Evolutionary conservation across 2,888 invertebrate genomes (phyloP), one percentile per base, ranked within the genome.

Genomic region (Ischnura elegans): DNA sequence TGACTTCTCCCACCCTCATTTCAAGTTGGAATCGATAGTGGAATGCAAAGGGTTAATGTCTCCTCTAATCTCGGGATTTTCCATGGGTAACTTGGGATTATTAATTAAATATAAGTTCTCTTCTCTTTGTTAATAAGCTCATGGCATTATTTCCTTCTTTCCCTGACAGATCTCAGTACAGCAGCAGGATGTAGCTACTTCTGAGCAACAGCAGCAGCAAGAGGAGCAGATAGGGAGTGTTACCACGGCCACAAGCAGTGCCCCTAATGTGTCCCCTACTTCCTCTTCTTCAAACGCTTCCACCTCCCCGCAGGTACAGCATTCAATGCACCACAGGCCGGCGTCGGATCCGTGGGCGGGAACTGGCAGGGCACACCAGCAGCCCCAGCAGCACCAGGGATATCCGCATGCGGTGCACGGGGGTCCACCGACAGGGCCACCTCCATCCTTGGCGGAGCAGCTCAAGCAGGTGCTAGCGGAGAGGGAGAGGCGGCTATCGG

Each of bases 401-500:
- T 90, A 90, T 42, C 55, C 90, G 21, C 90, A 90, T 55, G 5
- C 87, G 21, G 76, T 76, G 76, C 87, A 87, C 13, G 90, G 90
- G 25, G 90, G 90, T 43, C 90, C 90, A 10, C 90, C 61, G 3
- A 90, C 90, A 94, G 97, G 97, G 95, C 98, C 98, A 94, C 98
- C 98, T 93, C 97, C 98, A 94, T 98, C 98, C 94, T 97, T 98
- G 95, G 98, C 98, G 42, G 98, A 98, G 96, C 98, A 98, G 96
- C 96, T 98, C 95, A 98, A 98, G 96, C 98, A 98, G 96, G 98
- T 98, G 95, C 96, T 98, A 95, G 98, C 98, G 94, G 98, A 98
- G 96, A 97, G 98, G 95, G 98, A 98, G 96, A 97, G 98, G 95
- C 97, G 98, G 94, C 96, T 97, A 94, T 95, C 95, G 10, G 94